Evolutionary conservation across 35 echinoderm and acorn worm genomes (phyloP), one percentile per base, ranked within the genome.

Genomic region (Chiridota heheva): DNA sequence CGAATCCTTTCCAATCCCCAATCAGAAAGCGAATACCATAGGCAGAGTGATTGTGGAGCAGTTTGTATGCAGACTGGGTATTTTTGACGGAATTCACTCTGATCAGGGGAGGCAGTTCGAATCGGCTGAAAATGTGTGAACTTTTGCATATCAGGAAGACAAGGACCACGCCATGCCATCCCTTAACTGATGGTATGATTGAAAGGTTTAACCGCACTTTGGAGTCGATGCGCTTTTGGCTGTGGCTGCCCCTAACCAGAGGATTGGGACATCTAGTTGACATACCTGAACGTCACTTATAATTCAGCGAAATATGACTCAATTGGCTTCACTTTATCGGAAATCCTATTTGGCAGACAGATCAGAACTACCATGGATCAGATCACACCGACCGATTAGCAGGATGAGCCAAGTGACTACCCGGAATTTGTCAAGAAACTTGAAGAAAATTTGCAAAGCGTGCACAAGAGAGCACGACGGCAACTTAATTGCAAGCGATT

Each of bases 51-150:
- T 73, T 12, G 44, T 76, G 22, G 12, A 57, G 40, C 44, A 57
- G 44, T 76, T 76, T 53, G 57, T 76, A 5, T 76, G 42, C 44
- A 76, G 24, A 22, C 44, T 8, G 6, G 45, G 72, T 55, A 42
- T 76, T 0, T 7, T 30, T 5, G 45, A 56, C 44, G 72, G 57
- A 30, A 10, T 76, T 16, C 72, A 53, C 28, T 46, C 72, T 34
- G 72, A 76, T 22, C 72, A 76, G 29, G 72, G 72, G 26, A 48
- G 72, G 28, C 72, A 76, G 34, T 73, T 73, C 36, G 41, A 73
- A 25, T 42, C 3, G 36, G 25, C 22, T 26, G 7, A 73, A 48
- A 5, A 25, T 73, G 70, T 69, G 7, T 40, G 40, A 7, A 22
- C 31, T 69, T 5, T 32, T 69, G 18, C 3, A 40, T 3, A 69